A percentile compares a stretch with the other conserved stretches of the same genome.
Evolutionary conservation across 2,113 vertebrate species (phyloP).

Genomic region (Meles meles): DNA sequence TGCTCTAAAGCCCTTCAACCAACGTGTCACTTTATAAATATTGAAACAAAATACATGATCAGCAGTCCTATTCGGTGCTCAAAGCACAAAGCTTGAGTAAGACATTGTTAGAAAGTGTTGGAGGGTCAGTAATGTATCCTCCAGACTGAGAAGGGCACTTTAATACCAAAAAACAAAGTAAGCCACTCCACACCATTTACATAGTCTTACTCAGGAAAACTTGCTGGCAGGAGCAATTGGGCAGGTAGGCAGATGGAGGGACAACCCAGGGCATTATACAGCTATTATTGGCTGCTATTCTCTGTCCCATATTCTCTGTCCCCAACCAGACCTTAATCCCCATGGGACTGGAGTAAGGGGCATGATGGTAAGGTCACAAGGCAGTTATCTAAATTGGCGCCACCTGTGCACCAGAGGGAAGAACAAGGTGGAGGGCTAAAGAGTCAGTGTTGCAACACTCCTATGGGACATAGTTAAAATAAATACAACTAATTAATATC

Average conservation of each 20-base stretch:
- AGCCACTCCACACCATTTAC: not conserved
- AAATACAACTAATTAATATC: constrained; percentile 14
- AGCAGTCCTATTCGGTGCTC: not conserved
- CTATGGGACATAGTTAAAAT: not conserved
- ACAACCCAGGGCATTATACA: not conserved
- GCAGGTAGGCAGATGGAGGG: not conserved
- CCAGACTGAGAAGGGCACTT: not conserved
- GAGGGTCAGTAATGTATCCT: not conserved
- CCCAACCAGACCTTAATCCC: not conserved
- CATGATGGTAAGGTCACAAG: not conserved
- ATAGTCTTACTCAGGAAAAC: not conserved
- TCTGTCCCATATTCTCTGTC: not conserved
- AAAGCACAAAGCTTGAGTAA: not conserved
- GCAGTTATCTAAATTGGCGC: not conserved
- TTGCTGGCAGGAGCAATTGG: not conserved
- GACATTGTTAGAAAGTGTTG: not conserved
- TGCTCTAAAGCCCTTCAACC: not conserved
- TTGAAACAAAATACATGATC: not conserved
- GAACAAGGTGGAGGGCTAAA: not conserved
- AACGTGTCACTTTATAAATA: not conserved
- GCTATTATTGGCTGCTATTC: not conserved
- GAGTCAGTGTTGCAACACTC: not conserved
- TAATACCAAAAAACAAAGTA: not conserved
- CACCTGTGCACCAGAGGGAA: not conserved
- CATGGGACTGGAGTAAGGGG: not conserved